Conservation (phyloP, 1,140 invertebrate genomes). For the Bilobella aurantiaca region DNA sequence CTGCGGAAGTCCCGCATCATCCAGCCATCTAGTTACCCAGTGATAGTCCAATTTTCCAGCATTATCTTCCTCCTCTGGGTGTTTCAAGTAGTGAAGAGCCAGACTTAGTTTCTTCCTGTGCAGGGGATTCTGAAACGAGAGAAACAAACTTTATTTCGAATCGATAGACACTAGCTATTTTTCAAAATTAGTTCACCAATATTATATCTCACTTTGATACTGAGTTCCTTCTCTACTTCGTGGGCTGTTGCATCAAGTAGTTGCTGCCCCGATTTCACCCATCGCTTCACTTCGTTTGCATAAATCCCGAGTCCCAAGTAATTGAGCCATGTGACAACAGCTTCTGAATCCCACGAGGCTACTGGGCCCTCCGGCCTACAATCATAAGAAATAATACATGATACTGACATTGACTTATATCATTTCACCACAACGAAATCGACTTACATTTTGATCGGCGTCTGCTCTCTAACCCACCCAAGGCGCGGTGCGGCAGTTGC, state of each 20-base stretch:
- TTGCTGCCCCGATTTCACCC: slow-evolving; percentile 71
- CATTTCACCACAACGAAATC: too few species aligned
- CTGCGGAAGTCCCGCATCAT: slow-evolving; percentile 75
- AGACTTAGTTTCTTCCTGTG: slow-evolving; percentile 86
- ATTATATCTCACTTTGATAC: slow-evolving; percentile 56
- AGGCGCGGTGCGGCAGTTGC: slow-evolving; percentile 66
- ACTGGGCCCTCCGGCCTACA: slow-evolving; percentile 50
- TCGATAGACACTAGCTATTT: too few species aligned
- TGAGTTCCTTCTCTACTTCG: slow-evolving; percentile 83
- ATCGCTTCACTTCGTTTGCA: slow-evolving; percentile 61
- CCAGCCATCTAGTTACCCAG: slow-evolving; percentile 82
- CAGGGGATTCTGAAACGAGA: slow-evolving; percentile 52
- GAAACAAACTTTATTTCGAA: too few species aligned
- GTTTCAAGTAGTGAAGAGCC: slow-evolving; percentile 54
- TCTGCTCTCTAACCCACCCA: slow-evolving; percentile 49
- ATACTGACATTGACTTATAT: too few species aligned
- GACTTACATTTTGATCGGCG: slow-evolving; percentile 23
- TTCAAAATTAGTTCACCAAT: too few species aligned
- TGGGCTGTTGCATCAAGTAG: slow-evolving; percentile 63
- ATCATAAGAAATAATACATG: slow-evolving; percentile 5
- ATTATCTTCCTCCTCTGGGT: slow-evolving; percentile 38
- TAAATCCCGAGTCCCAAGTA: slow-evolving; percentile 77
- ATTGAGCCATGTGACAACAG: slow-evolving; percentile 77
- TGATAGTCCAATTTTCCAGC: slow-evolving; percentile 51
- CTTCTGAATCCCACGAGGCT: slow-evolving; percentile 66